phyloP scores from a whole-genome alignment of 23 tunicate species.

The Halocynthia aurantium region DNA sequence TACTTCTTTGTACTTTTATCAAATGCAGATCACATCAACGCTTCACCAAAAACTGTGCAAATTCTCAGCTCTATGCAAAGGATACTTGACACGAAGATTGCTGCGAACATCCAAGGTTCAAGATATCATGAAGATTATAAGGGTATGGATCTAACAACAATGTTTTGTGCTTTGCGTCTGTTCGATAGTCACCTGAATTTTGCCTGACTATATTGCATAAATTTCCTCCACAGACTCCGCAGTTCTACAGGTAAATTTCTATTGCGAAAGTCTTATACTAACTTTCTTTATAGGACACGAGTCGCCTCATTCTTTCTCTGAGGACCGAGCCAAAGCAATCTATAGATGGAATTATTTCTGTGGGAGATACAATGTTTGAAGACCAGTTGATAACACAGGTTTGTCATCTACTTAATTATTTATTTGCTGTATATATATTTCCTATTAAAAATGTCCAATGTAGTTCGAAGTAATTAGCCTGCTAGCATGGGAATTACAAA shows the following conservation, averaged over 20 bases:
- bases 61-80: constrained; percentile 73
- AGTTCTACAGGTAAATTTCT: too few relatives aligned
- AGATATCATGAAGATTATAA: constrained; percentile 47
- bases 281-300: constrained; percentile 49
- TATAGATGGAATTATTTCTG: constrained; percentile 21
- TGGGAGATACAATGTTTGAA: constrained; percentile 45
- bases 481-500: not conserved
- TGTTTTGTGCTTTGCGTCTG: too few relatives aligned
- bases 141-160: constrained; percentile 19
- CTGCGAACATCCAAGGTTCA: constrained; percentile 37
- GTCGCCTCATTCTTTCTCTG: constrained; percentile 55
- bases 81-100: constrained; percentile 52
- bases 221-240: too few relatives aligned
- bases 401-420: not conserved
- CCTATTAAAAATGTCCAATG: not conserved
- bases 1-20: not conserved
- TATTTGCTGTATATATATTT: not conserved
- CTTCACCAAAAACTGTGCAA: constrained; percentile 56
- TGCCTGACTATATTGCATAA: not conserved
- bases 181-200: too few relatives aligned
- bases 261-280: too few relatives aligned
- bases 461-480: too few relatives aligned
- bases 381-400: constrained; percentile 61
- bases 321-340: constrained; percentile 23
- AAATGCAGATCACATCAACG: constrained; percentile 6